These are phyloP conservation scores for Mustelus asterias DNA, from an alignment of 2,113 vertebrate genomes.

Conservation along the genomic window DNA sequence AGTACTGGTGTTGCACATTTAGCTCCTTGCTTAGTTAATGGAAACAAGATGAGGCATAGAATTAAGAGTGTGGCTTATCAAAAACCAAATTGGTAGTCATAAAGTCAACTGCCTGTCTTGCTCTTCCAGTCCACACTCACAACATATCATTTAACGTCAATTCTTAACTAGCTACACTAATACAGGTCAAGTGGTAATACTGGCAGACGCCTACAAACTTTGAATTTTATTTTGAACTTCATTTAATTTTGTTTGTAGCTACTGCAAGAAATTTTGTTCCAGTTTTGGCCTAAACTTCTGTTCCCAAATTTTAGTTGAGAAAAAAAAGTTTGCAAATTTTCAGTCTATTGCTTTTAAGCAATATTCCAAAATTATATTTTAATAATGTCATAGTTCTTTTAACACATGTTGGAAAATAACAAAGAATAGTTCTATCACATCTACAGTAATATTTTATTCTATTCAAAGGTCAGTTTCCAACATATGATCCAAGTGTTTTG, in stretches of 20 bases:
- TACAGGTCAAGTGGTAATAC: background rate
- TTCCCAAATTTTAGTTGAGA: background rate
- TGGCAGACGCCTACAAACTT: background rate
- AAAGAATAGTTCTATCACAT: background rate
- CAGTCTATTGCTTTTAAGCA: background rate
- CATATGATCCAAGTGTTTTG: background rate
- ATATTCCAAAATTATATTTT: background rate
- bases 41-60: too few species aligned
- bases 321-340: background rate
- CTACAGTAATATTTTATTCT: background rate
- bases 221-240: background rate
- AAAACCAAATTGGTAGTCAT: too few species aligned
- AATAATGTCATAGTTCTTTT: background rate
- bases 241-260: background rate
- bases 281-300: background rate
- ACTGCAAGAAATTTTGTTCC: background rate
- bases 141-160: background rate
- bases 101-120: background rate
- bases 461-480: background rate
- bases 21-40: too few species aligned
- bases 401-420: background rate
- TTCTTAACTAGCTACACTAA: background rate
- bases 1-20: too few species aligned
- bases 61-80: too few species aligned
- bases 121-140: background rate